Percentiles rank a stretch among this genome's conserved stretches.
These are phyloP conservation scores for Trypoxylon attenuatum DNA, from an alignment of 2,888 invertebrate species.

Conservation along the genomic window DNA sequence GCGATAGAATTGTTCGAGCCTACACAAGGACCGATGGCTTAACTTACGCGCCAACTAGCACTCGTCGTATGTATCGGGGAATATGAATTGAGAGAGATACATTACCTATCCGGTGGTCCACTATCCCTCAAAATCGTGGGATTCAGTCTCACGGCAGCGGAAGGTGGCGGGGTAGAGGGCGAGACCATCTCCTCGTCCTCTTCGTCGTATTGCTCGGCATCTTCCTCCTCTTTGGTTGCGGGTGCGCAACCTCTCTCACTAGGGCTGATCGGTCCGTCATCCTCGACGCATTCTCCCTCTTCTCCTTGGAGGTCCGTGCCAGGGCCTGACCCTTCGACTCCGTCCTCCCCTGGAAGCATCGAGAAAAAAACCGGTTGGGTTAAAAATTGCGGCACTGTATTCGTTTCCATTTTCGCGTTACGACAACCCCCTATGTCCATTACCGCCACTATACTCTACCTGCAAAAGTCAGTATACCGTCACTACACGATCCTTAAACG, in stretches of 20 bases:
- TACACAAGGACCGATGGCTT: no score
- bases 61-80: no score
- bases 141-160: conserved; percentile 67
- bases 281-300: conserved; percentile 78
- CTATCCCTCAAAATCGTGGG: conserved; percentile 69
- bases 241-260: conserved; percentile 74
- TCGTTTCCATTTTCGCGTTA: no score
- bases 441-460: no score
- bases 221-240: conserved; percentile 75
- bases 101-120: conserved; percentile 68
- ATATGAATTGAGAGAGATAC: no score
- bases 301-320: conserved; percentile 76
- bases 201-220: conserved; percentile 74
- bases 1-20: no score
- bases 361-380: no score
- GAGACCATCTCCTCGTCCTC: conserved; percentile 69
- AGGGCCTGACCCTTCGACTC: conserved; percentile 71
- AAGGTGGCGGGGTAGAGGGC: conserved; percentile 64
- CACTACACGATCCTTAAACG: no score
- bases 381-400: no score
- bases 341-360: conserved; percentile 78
- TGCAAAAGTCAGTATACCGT: no score
- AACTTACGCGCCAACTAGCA: no score
- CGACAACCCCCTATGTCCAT: no score
- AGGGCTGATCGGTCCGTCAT: conserved; percentile 77